Percentiles rank a stretch among this genome's conserved stretches.
These are phyloP conservation scores for Dicycla oo DNA, from an alignment of 2,888 invertebrate species.

Conservation along the genomic window DNA sequence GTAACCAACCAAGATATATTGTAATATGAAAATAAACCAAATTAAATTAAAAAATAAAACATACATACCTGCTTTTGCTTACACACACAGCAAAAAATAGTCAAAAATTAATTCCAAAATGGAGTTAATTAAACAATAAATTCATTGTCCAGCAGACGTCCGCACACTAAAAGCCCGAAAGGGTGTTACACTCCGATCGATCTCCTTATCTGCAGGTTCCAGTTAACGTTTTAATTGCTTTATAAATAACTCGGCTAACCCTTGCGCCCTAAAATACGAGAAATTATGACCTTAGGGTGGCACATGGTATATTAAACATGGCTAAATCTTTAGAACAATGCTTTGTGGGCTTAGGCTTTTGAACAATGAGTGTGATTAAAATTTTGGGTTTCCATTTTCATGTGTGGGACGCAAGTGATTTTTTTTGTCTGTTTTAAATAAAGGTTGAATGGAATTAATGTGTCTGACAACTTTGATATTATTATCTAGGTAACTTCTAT, in stretches of 20 bases:
- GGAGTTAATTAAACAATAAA: constrained; percentile 64
- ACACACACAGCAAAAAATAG: constrained; percentile 36
- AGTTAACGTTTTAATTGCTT: constrained; percentile 88
- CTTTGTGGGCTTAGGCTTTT: constrained; percentile 54
- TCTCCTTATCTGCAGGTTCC: constrained; percentile 82
- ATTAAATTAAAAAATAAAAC: constrained; percentile 2
- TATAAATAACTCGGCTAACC: constrained; percentile 88
- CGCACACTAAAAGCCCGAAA: constrained; percentile 60
- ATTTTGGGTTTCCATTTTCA: constrained; percentile 52
- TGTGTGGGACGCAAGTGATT: constrained; percentile 44
- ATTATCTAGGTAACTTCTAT: constrained; percentile 28
- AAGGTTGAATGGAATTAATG: constrained; percentile 48
- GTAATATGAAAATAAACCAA: neutral
- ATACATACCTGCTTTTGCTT: constrained; percentile 4
- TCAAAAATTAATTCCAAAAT: constrained; percentile 51
- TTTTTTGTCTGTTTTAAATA: constrained; percentile 39
- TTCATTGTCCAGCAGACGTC: constrained; percentile 56
- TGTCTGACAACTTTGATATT: constrained; percentile 38
- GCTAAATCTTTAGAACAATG: constrained; percentile 66
- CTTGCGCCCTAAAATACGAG: constrained; percentile 75
- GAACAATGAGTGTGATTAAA: constrained; percentile 68
- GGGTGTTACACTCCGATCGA: constrained; percentile 75
- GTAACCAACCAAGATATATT: neutral
- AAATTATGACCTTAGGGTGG: constrained; percentile 84
- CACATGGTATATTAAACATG: constrained; percentile 69